A percentile compares a stretch with the other conserved stretches of the same genome.
These are phyloP conservation scores for Menura novaehollandiae DNA, from an alignment of 2,113 vertebrate species.

Conservation along the genomic window DNA sequence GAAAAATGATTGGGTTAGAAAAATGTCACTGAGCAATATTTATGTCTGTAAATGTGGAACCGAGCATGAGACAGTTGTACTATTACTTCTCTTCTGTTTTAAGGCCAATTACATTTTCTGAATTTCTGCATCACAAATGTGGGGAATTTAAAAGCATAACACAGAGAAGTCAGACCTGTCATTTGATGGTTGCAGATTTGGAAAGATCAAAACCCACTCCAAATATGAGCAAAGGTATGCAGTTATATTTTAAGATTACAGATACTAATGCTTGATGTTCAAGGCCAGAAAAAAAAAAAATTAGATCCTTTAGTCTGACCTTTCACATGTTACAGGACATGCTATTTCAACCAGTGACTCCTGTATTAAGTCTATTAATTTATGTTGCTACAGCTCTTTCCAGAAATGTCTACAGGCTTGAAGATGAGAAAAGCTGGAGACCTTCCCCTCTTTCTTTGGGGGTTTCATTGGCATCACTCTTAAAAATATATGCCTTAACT, in stretches of 20 bases:
- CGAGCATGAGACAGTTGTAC: neutral
- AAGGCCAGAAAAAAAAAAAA: neutral
- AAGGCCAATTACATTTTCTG: neutral
- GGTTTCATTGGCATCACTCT: neutral
- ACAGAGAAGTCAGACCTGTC: neutral
- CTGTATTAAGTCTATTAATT: neutral
- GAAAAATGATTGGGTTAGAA: neutral
- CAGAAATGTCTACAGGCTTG: neutral
- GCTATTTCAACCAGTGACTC: neutral
- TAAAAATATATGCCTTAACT: neutral
- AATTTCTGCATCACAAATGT: neutral
- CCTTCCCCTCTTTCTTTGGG: neutral
- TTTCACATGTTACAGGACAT: neutral
- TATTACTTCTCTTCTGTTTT: neutral
- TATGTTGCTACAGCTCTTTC: neutral
- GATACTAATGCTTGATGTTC: neutral
- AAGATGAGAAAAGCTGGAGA: neutral
- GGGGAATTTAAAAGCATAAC: neutral
- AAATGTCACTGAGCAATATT: constrained; percentile 32
- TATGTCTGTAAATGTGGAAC: neutral
- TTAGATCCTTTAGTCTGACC: neutral
- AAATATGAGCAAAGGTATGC: neutral
- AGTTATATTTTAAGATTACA: neutral
- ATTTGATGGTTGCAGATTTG: neutral
- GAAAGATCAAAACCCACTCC: neutral